Evolutionary conservation across 2,113 vertebrate genomes (phyloP), one percentile per base, ranked within the genome.

Genomic region (Anoplopoma fimbria): DNA sequence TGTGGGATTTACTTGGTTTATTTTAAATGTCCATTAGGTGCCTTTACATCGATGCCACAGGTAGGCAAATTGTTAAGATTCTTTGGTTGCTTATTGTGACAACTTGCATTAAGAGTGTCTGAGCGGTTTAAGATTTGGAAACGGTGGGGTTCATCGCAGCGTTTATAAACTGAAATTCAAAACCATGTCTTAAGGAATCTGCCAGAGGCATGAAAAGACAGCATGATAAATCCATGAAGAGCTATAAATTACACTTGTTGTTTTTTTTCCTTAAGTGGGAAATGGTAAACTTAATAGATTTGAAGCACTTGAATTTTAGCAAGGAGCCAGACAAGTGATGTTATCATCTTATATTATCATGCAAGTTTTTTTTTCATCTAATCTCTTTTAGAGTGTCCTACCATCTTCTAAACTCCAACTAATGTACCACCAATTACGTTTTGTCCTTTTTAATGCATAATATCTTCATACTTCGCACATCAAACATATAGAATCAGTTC

Each of bases 161-260:
- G 2, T 63, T 60, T 29, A 6, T 70, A 25, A 75, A 78, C 64
- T 67, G 1, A 23, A 58, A 79, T 84, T 36, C 15, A 45, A n/a
- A 71, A 61, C 13, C 67, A 25, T 42, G 45, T 10, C 62, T 85
- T 49, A 34, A 63, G 17, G n/a, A 70, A 13, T 33, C 57, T 79
- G 40, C 27, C 23, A 51, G 29, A 23, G 25, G 25, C 64, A 51
- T 9, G 27, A 72, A 57, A 23, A 33, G 51, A 77, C 21, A 25
- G 19, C 0, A 8, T 4, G 0, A 63, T 75, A 74, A 68, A 80
- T 82, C 63, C 13, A 27, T 29, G 31, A 4, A 57, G 31, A 68
- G 4, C 29, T 74, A 33, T 62, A 36, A 19, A 27, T 38, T 61
- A 8, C 10, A 9, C 3, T 6, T 70, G 10, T 27, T n/a, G n/a